Base-by-base conservation (phyloP, 2,113 vertebrate genomes). In the Sylvilagus bachmani region DNA sequence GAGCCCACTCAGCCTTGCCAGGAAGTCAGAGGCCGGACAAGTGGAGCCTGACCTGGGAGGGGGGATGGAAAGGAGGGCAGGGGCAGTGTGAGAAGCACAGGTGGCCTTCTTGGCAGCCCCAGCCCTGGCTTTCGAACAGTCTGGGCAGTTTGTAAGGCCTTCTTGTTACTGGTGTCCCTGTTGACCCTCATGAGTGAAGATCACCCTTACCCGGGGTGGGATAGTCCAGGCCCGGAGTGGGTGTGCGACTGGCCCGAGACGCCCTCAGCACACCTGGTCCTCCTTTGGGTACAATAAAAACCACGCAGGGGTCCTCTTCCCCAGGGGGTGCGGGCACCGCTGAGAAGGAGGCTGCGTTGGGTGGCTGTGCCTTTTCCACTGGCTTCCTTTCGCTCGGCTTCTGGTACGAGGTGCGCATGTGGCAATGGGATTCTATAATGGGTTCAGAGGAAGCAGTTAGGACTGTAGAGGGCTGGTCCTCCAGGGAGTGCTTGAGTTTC, bases 31-130 rank as follows among this genome's bases (percentile, higher is more conserved):
- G 74, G 10, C 94, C 38, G n/a, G 79, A 89, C 80, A 84, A 31
- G 29, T 49, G 22, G 64, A 92, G 75, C 33, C 44, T 53, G 77
- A 73, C 67, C 92, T 80, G 55, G 55, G 44, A 44, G 44, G 44
- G 66, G 64, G 86, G 77, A 71, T 9, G 13, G 14, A 11, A n/a
- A 70, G 64, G 66, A 89, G 70, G 83, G 53, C 44, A 62, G 62
- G 33, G 27, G 9, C 61, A 85, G 17, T 2, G 0, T 55, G 88
- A 80, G 70, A 79, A 91, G 91, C 73, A 75, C 94, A 97, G 95
- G 96, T 97, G 96, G 95, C 93, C 91, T 84, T 94, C 95, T 95
- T 95, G 95, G 89, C 96, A 95, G 75, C 66, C 22, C 33, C 14
- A 64, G 44, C 3, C 58, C n/a, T 91, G 78, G 90, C 75, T 95